Conservation (phyloP, 2,888 invertebrate genomes). For the Cosmia pyralina region DNA sequence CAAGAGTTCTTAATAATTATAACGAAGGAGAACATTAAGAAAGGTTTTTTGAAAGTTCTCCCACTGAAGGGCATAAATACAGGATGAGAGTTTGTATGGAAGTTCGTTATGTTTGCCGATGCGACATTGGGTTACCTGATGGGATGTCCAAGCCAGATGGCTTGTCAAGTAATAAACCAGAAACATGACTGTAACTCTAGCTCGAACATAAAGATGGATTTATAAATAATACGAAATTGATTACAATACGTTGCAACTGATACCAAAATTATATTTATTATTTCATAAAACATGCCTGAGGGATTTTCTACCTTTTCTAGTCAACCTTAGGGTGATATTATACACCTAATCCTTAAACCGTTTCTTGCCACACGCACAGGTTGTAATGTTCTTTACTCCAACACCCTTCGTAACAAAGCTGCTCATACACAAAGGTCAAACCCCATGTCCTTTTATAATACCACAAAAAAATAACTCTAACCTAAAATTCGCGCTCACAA, state of each 20-base stretch:
- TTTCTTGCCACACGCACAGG: neutral
- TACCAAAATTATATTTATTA: neutral
- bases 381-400: neutral
- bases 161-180: neutral
- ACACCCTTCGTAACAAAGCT: conserved; percentile 1
- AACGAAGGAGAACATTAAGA: neutral
- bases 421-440: conserved; percentile 10
- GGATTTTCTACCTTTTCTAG: too few species aligned
- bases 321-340: too few species aligned
- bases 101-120: neutral
- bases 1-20: neutral
- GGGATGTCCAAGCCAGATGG: too few species aligned
- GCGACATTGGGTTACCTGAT: neutral
- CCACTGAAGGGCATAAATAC: neutral
- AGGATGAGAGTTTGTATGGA: neutral
- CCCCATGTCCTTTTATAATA: neutral
- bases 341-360: too few species aligned
- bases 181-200: neutral
- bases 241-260: neutral
- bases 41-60: neutral
- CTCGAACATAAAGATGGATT: neutral
- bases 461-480: conserved; percentile 22
- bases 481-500: conserved; percentile 37
- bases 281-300: too few species aligned
- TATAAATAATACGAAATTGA: neutral